Conservation (phyloP, 2,888 invertebrate genomes). For the Erpobdella octoculata region DNA sequence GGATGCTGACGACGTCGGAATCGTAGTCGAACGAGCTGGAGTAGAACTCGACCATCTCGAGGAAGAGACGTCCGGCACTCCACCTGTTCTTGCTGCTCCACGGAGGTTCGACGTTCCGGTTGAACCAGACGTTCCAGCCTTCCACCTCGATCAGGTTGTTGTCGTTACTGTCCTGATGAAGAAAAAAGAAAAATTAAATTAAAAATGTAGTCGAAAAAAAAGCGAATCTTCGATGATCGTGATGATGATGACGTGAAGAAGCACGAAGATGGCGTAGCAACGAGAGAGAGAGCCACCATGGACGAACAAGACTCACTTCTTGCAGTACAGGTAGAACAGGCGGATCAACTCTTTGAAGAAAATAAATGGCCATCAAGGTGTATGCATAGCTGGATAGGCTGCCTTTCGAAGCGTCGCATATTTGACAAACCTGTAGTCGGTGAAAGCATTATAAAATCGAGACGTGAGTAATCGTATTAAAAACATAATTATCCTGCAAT, state of each 20-base stretch:
- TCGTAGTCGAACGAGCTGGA: conserved; percentile 56
- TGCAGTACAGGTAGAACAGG: conserved; percentile 60
- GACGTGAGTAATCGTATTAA: background rate
- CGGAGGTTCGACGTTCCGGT: background rate
- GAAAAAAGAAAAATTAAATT: too few species aligned
- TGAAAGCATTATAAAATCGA: background rate
- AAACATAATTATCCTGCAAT: background rate
- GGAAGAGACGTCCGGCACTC: conserved; percentile 54
- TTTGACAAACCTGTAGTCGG: conserved; percentile 45
- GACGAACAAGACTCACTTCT: conserved; percentile 56
- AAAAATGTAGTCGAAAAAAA: too few species aligned
- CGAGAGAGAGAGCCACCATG: too few species aligned
- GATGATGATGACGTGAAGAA: too few species aligned
- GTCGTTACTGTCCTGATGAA: too few species aligned
- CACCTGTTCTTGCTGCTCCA: background rate
- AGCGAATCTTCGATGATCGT: too few species aligned
- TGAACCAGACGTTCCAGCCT: background rate
- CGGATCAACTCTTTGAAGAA: conserved; percentile 57
- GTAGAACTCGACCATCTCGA: conserved; percentile 57
- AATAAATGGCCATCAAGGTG: conserved; percentile 59
- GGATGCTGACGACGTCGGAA: conserved; percentile 55
- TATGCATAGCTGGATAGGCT: conserved; percentile 61
- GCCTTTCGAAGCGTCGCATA: conserved; percentile 60
- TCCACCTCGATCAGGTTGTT: background rate
- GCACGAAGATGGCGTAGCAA: too few species aligned